Evolutionary conservation across 2,113 vertebrate genomes (phyloP), one percentile per base, ranked within the genome.

Genomic region (Mola mola): DNA sequence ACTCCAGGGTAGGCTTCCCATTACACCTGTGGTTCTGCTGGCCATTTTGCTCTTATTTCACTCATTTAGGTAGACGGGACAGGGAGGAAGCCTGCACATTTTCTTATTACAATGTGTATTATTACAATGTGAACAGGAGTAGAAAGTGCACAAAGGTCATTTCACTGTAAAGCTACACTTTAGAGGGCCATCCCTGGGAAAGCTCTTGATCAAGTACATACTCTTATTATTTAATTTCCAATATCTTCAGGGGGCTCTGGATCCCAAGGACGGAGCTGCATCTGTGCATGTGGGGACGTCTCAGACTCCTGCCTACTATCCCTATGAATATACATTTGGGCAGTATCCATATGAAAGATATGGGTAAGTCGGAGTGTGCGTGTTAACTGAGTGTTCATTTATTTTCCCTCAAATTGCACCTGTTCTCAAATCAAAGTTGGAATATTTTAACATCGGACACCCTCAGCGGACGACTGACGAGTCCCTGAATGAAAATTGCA

Each of bases 281-380:
- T 93, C 94, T 61, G 91, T 93, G 66, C 92, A 94, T 74, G 83
- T 93, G 61, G 92, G 93, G 17, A 90, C 95, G 15, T 63, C 93
- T 17, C 96, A 95, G 58, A 90, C 93, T 1, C 78, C 93, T 48
- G 87, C 91, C 36, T 97, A 96, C 85, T 96, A 95, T 72, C 94
- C 94, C 0, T 97, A 95, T 41, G 96, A 97, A 75, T 94, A 95
- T 3, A 88, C 93, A 6, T 91, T 98, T 87, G 93, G 94, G 84
- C 95, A 95, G 77, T 96, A 95, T 83, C 90, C 94, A 1, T 96
- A 96, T 47, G 95, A 97, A 89, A 95, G 95, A 95, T 97, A 94
- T 55, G 88, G 85, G 89, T 90, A 87, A 76, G 86, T 74, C 36
- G 41, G 9, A 25, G 13, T 28, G 16, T 17, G 1, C 21, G 24